Evolutionary conservation across 2,797 vertebrate genomes (phyloP).

Genomic region (Oreonectes daqikongensis): DNA sequence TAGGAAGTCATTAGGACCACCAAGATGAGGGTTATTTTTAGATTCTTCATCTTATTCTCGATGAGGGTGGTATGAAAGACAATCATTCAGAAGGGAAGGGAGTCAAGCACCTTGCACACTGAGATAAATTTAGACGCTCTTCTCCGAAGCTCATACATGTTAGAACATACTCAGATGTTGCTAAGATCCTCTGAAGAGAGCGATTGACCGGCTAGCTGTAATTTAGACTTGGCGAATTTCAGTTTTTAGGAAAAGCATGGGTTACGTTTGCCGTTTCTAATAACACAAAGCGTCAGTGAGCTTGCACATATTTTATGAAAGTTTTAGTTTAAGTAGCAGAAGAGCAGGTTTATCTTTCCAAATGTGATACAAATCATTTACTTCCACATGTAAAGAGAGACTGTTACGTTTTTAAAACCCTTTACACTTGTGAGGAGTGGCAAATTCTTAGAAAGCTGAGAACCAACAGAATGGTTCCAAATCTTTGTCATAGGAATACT

Average conservation of each 20-base stretch:
- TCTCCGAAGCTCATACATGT: too few species aligned
- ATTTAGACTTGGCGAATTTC: background rate
- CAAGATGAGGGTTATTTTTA: slow-evolving; percentile 12
- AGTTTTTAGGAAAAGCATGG: slow-evolving; percentile 6
- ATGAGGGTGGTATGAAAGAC: slow-evolving; percentile 26
- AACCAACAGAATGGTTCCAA: background rate
- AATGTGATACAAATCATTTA: slow-evolving; percentile 6
- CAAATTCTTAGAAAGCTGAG: background rate
- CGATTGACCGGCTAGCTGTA: background rate
- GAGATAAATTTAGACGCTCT: background rate
- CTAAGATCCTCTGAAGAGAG: background rate
- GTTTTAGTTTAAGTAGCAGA: background rate
- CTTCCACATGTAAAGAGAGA: slow-evolving; percentile 8
- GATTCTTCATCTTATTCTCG: slow-evolving; percentile 22
- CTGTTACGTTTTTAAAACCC: slow-evolving; percentile 27
- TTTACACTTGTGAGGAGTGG: background rate
- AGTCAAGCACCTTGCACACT: background rate
- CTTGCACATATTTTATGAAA: background rate
- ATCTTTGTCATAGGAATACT: background rate
- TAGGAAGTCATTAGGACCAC: background rate
- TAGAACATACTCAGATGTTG: background rate
- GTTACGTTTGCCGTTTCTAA: slow-evolving; percentile 12
- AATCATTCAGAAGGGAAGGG: slow-evolving; percentile 11
- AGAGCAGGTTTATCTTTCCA: slow-evolving; percentile 3
- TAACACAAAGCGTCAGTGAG: background rate